Evolutionary conservation across 2,797 vertebrate genomes (phyloP).

Genomic region (Calcarius lapponicus): DNA sequence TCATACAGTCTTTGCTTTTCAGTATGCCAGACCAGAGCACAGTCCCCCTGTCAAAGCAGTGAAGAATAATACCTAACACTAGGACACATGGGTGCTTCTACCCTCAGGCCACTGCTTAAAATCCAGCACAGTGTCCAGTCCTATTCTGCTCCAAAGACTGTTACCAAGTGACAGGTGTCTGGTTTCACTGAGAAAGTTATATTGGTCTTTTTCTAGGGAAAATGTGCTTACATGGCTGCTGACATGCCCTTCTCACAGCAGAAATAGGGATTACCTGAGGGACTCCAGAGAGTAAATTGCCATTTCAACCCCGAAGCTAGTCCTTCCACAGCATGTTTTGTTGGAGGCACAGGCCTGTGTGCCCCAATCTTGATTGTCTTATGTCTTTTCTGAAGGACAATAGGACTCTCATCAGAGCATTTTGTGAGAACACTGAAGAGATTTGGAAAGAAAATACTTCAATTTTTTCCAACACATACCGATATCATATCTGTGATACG

Average conservation of each 20-base stretch:
- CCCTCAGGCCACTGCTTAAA: constrained; percentile 38
- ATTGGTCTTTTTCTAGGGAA: not conserved
- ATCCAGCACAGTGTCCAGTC: not conserved
- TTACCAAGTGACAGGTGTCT: not conserved
- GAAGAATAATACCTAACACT: not conserved
- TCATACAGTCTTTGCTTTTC: not conserved
- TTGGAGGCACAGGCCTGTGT: not conserved
- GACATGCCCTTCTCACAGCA: not conserved
- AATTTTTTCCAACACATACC: not conserved
- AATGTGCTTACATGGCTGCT: not conserved
- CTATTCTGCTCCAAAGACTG: not conserved
- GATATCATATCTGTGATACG: not conserved
- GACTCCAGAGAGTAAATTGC: not conserved
- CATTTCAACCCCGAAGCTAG: not conserved
- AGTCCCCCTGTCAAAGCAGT: not conserved
- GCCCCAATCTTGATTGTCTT: not conserved
- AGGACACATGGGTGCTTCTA: not conserved
- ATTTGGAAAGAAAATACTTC: not conserved
- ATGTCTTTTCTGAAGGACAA: not conserved
- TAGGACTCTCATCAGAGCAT: not conserved
- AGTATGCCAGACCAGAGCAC: not conserved
- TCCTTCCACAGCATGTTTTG: not conserved
- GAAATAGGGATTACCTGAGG: not conserved
- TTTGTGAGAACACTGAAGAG: not conserved
- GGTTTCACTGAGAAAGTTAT: not conserved